These are phyloP conservation scores for Atopsyche davidsoni DNA, from an alignment of 1,140 invertebrate species.

Conservation along the genomic window DNA sequence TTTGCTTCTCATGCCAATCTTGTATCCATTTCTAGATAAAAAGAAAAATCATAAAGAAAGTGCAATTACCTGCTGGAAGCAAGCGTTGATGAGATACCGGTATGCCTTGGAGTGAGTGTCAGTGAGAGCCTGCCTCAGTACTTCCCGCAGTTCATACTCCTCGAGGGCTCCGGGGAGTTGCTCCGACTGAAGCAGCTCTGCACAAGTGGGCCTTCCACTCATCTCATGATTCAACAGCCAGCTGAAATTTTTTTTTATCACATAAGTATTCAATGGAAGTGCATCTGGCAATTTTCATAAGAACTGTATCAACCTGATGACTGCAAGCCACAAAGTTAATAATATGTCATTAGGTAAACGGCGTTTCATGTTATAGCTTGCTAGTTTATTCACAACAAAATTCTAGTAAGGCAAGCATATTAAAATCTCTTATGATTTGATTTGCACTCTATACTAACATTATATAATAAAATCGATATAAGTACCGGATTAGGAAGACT, in stretches of 20 bases:
- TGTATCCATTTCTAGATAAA: too few species aligned
- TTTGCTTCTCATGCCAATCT: too few species aligned
- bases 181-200: constrained; percentile 71
- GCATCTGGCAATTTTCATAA: too few species aligned
- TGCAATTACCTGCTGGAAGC: constrained; percentile 55
- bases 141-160: constrained; percentile 74
- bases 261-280: too few species aligned
- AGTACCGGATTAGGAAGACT: constrained; percentile 31
- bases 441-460: too few species aligned
- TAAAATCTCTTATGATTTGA: too few species aligned
- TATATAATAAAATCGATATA: neutral
- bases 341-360: neutral
- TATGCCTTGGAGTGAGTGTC: constrained; percentile 79
- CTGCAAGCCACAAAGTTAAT: neutral
- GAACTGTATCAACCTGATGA: too few species aligned
- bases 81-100: constrained; percentile 66
- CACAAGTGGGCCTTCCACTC: constrained; percentile 66
- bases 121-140: constrained; percentile 67
- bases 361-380: neutral
- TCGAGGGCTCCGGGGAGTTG: constrained; percentile 64
- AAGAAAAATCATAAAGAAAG: neutral
- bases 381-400: neutral
- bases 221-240: constrained; percentile 84
- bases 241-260: too few species aligned
- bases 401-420: too few species aligned